Evolutionary conservation across 2,113 vertebrate genomes (phyloP).

Genomic region (Clarias batrachus): DNA sequence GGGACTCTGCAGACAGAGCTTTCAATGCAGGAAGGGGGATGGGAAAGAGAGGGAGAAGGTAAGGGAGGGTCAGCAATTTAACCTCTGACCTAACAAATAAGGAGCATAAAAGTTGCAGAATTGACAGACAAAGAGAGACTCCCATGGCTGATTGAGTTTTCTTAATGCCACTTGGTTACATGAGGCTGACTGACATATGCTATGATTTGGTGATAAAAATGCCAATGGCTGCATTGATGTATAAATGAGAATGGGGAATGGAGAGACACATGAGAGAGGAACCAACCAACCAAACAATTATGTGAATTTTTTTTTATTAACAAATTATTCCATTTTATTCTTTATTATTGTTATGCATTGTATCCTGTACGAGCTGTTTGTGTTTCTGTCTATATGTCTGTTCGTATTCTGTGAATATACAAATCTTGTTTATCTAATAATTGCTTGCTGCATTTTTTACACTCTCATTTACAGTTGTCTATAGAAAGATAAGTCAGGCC

Average conservation of each 20-base stretch:
- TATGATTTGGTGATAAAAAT: constrained; percentile 50
- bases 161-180: constrained; percentile 80
- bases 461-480: not conserved
- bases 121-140: constrained; percentile 97
- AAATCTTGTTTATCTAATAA: not conserved
- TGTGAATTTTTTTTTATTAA: not conserved
- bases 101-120: constrained; percentile 99
- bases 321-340: not conserved
- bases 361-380: not conserved
- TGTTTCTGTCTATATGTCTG: not conserved
- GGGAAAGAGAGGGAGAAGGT: constrained; percentile 69
- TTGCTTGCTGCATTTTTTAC: not conserved
- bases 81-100: constrained; percentile 99
- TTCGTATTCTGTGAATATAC: not conserved
- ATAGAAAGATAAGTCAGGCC: not conserved
- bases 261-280: not conserved
- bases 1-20: constrained; percentile 85
- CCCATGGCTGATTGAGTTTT: constrained; percentile 93
- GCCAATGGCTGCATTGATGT: constrained; percentile 47
- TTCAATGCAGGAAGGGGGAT: constrained; percentile 84
- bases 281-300: not conserved
- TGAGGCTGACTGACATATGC: constrained; percentile 88
- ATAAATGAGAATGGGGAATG: not conserved
- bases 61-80: constrained; percentile 98
- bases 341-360: not conserved